These are phyloP conservation scores for Isoperla grammatica DNA, from an alignment of 2,888 invertebrate species.

Conservation along the genomic window DNA sequence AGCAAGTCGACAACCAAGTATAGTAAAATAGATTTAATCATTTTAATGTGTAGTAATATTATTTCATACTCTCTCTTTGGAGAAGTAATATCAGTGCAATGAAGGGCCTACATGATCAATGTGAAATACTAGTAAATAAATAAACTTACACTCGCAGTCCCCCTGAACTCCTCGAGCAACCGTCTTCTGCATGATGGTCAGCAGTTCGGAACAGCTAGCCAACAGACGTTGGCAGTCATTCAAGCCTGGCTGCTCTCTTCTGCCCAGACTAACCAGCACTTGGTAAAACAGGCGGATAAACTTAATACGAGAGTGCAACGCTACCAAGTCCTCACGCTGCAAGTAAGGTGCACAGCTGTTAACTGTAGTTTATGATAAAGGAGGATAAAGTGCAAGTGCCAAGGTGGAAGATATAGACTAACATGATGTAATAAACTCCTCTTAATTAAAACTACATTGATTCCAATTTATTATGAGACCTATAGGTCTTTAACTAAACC, in stretches of 20 bases:
- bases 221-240: slow-evolving; percentile 77
- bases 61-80: too few species aligned
- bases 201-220: slow-evolving; percentile 73
- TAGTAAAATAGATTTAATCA: too few species aligned
- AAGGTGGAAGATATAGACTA: too few species aligned
- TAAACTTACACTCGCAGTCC: slow-evolving; percentile 52
- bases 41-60: too few species aligned
- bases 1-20: too few species aligned
- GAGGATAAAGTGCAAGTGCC: background rate
- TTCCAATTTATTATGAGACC: too few species aligned
- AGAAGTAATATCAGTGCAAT: too few species aligned
- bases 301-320: slow-evolving; percentile 72
- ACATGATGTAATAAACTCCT: too few species aligned
- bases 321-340: slow-evolving; percentile 55
- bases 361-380: background rate
- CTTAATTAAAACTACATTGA: too few species aligned
- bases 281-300: slow-evolving; percentile 84
- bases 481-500: too few species aligned
- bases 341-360: slow-evolving; percentile 28
- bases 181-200: slow-evolving; percentile 73
- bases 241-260: slow-evolving; percentile 55
- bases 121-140: slow-evolving; percentile 37
- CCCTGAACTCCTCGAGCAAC: slow-evolving; percentile 68
- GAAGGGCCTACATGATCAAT: too few species aligned
- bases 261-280: slow-evolving; percentile 63